These are phyloP conservation scores for Encarsia formosa DNA, from an alignment of 2,888 invertebrate genomes.

Conservation along the genomic window DNA sequence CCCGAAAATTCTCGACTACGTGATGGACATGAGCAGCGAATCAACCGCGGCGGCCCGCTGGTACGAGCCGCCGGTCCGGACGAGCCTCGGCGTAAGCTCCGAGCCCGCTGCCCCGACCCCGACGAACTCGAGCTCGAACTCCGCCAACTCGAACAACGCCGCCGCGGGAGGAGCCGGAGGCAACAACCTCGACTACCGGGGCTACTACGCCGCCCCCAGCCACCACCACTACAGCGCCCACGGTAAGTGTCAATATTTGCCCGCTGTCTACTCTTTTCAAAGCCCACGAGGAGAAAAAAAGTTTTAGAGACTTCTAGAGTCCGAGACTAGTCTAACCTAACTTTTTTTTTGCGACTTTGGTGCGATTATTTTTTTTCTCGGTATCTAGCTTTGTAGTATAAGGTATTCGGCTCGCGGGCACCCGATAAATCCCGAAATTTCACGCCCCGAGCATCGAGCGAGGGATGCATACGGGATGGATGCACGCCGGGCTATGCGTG, in stretches of 20 bases:
- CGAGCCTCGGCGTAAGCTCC: constrained; percentile 47
- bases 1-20: constrained; percentile 40
- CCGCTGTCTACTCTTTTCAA: too few species aligned
- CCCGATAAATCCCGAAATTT: constrained; percentile 20
- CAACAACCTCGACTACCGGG: constrained; percentile 26
- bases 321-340: too few species aligned
- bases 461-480: constrained; percentile 4
- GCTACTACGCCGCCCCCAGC: constrained; percentile 16
- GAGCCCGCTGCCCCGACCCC: constrained; percentile 33
- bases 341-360: too few species aligned
- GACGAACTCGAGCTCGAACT: constrained; percentile 37
- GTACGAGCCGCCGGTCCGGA: constrained; percentile 50
- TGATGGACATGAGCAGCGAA: constrained; percentile 52
- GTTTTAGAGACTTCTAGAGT: too few species aligned
- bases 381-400: too few species aligned
- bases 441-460: constrained; percentile 11
- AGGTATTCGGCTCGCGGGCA: neutral
- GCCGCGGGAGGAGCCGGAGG: constrained; percentile 32
- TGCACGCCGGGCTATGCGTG: neutral
- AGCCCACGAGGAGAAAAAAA: too few species aligned
- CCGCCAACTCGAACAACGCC: constrained; percentile 38
- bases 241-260: constrained; percentile 13
- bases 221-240: constrained; percentile 46
- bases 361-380: too few species aligned
- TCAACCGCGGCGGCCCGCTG: constrained; percentile 50